Percentiles rank a stretch among this genome's conserved stretches.
Conservation (phyloP, 2,888 invertebrate genomes). For the Pandemis heparana region DNA sequence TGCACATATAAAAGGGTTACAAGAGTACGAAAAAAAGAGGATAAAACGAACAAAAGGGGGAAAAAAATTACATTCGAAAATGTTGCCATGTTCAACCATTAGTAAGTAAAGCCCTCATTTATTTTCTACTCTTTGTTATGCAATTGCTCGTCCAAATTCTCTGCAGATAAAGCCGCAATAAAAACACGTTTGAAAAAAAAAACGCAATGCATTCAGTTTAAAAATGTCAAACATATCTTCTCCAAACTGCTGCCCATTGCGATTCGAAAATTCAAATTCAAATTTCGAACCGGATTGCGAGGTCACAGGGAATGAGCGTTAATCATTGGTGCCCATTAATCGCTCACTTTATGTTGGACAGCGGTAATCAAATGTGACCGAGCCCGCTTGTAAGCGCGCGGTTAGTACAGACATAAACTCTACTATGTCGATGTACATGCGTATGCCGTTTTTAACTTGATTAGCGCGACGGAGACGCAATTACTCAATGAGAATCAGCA, state of each 20-base stretch:
- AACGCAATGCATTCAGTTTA: too few relatives aligned
- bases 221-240: neutral
- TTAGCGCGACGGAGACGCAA: neutral
- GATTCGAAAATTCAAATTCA: constrained; percentile 17
- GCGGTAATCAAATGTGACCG: constrained; percentile 25
- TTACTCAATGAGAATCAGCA: neutral
- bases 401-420: neutral
- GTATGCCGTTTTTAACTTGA: neutral
- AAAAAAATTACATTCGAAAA: too few relatives aligned
- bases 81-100: too few relatives aligned
- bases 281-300: constrained; percentile 15
- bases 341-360: constrained; percentile 23
- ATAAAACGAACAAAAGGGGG: too few relatives aligned
- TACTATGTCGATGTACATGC: neutral
- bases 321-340: constrained; percentile 36
- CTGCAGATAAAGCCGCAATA: too few relatives aligned
- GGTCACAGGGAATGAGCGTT: constrained; percentile 34
- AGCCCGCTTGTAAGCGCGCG: constrained; percentile 12
- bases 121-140: too few relatives aligned
- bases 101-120: too few relatives aligned
- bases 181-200: too few relatives aligned
- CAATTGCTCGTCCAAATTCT: too few relatives aligned
- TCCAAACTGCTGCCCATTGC: neutral
- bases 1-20: too few relatives aligned
- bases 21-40: too few relatives aligned